Percentiles rank a stretch among this genome's conserved stretches.
Evolutionary conservation across 2,888 invertebrate species (phyloP).

Genomic region (Andrena dorsata): DNA sequence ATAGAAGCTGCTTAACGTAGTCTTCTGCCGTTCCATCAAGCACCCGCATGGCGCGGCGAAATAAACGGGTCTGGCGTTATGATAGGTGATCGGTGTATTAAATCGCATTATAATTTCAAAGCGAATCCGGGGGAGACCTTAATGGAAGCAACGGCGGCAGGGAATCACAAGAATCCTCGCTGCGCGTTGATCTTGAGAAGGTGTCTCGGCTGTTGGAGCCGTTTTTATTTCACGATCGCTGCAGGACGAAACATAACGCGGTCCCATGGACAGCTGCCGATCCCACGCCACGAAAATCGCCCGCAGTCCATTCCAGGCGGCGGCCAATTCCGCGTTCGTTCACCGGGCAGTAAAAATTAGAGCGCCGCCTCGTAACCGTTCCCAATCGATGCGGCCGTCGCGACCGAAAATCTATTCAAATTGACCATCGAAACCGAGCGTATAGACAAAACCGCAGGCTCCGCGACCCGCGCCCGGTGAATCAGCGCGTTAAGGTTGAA

Average conservation of each 20-base stretch:
- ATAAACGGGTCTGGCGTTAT: too few relatives aligned
- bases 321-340: constrained; percentile 55
- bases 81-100: too few relatives aligned
- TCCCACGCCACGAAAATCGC: constrained; percentile 41
- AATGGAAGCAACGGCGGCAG: too few relatives aligned
- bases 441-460: constrained; percentile 41
- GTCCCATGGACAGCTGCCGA: constrained; percentile 24
- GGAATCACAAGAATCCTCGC: too few relatives aligned
- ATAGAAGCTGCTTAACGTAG: neutral
- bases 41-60: too few relatives aligned
- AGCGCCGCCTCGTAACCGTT: constrained; percentile 48
- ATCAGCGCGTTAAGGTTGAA: constrained; percentile 33
- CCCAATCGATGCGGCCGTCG: constrained; percentile 54
- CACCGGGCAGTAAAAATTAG: constrained; percentile 54
- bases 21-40: too few relatives aligned
- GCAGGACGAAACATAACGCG: neutral
- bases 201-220: neutral
- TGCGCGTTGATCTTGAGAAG: neutral
- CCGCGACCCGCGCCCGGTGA: constrained; percentile 24
- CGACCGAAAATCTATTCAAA: constrained; percentile 54
- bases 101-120: too few relatives aligned
- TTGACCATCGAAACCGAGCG: constrained; percentile 30
- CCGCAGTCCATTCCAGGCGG: constrained; percentile 9
- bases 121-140: too few relatives aligned
- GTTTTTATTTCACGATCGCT: neutral